Conservation (phyloP, 1,140 invertebrate species). For the Euura lappo region DNA sequence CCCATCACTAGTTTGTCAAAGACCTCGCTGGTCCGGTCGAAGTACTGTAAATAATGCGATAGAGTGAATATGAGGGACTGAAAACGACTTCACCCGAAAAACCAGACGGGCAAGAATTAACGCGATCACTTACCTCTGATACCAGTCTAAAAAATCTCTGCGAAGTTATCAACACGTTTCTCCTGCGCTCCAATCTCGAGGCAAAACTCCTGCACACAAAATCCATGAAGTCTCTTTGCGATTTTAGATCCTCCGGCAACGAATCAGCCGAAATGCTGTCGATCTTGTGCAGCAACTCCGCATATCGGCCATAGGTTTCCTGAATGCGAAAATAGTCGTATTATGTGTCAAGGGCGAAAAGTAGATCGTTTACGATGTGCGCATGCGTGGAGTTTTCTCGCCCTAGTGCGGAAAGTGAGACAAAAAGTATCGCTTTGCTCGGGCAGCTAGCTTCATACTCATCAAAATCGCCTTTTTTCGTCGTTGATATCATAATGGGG, state of each 20-base stretch:
- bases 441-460: neutral
- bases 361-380: neutral
- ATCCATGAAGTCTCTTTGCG: slow-evolving; percentile 79
- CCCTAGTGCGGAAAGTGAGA: slow-evolving; percentile 3
- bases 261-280: slow-evolving; percentile 63
- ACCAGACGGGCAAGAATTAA: slow-evolving; percentile 1
- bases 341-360: neutral
- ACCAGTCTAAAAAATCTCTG: slow-evolving; percentile 78
- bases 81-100: slow-evolving; percentile 16
- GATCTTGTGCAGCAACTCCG: slow-evolving; percentile 75
- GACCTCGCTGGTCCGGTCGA: slow-evolving; percentile 69
- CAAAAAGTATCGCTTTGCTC: neutral
- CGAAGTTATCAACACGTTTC: slow-evolving; percentile 79
- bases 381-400: neutral
- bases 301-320: slow-evolving; percentile 78
- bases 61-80: slow-evolving; percentile 8
- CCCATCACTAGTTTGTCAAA: slow-evolving; percentile 72
- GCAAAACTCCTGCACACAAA: slow-evolving; percentile 81
- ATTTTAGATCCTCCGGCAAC: slow-evolving; percentile 66
- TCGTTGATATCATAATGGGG: neutral
- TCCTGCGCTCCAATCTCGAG: slow-evolving; percentile 73
- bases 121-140: slow-evolving; percentile 64
- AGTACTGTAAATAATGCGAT: slow-evolving; percentile 58
- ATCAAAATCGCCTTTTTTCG: too few species aligned
- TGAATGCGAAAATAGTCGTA: slow-evolving; percentile 24